Evolutionary conservation across 2,113 vertebrate genomes (phyloP).

Genomic region (Cervus canadensis): DNA sequence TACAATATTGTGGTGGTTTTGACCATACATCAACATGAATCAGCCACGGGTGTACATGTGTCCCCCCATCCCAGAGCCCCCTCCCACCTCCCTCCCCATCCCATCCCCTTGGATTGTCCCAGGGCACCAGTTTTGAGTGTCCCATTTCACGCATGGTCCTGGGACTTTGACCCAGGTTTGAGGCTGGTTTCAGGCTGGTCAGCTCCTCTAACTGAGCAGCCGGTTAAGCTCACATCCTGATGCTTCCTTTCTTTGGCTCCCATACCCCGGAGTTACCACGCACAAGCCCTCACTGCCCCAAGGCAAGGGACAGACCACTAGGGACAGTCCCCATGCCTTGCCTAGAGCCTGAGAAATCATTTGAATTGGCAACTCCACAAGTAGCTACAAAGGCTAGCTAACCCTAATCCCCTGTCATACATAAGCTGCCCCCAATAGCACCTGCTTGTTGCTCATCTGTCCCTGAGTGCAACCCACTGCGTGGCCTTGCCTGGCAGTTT

Average conservation of each 20-base stretch:
- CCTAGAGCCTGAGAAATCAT: background rate
- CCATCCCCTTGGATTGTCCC: background rate
- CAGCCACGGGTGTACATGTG: background rate
- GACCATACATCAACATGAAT: background rate
- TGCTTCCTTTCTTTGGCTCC: background rate
- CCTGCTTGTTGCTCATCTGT: background rate
- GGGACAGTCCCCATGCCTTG: background rate
- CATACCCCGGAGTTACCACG: rapidly evolving
- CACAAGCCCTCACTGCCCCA: background rate
- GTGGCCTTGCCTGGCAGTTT: background rate
- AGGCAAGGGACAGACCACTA: background rate
- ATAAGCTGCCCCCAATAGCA: rapidly evolving
- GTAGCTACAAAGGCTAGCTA: background rate
- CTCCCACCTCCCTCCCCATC: background rate
- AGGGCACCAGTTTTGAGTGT: background rate
- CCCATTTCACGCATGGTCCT: background rate
- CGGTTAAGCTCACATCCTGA: background rate
- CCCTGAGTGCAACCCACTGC: background rate
- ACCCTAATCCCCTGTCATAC: no score
- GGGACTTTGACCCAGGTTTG: background rate
- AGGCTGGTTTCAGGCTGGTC: background rate
- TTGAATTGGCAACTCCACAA: background rate
- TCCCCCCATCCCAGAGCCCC: rapidly evolving
- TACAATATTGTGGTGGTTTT: background rate
- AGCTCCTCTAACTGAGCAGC: background rate